Evolutionary conservation across 2,797 vertebrate species (phyloP).

Genomic region (Rhinella marina): DNA sequence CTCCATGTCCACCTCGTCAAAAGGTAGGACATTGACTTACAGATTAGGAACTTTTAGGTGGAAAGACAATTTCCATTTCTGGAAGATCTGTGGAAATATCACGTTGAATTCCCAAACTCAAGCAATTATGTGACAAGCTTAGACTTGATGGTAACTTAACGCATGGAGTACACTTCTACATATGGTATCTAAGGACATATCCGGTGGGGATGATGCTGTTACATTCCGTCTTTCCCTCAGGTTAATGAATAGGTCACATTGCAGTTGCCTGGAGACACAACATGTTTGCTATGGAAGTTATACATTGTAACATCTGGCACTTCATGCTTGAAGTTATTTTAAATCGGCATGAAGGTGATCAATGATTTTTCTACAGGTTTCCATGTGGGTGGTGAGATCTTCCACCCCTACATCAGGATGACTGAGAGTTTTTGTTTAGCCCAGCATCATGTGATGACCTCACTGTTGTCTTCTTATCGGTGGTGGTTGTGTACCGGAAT

Average conservation of each 20-base stretch:
- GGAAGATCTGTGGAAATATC: background rate
- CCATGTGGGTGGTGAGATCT: background rate
- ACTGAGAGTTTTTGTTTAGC: background rate
- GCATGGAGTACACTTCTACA: too few species aligned
- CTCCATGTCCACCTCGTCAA: too few species aligned
- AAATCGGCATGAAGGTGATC: constrained; percentile 10
- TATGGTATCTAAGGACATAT: background rate
- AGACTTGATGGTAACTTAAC: background rate
- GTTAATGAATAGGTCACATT: constrained; percentile 39
- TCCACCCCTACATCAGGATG: background rate
- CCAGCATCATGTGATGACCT: background rate
- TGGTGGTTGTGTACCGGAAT: too few species aligned
- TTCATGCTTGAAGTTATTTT: background rate
- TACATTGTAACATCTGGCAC: constrained; percentile 56
- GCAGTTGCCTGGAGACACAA: constrained; percentile 53
- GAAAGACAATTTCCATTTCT: background rate
- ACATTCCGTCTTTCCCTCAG: background rate
- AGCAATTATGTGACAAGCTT: background rate
- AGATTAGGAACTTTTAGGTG: too few species aligned
- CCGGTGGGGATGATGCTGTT: background rate
- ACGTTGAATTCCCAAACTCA: background rate
- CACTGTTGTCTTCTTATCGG: too few species aligned
- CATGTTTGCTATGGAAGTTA: constrained; percentile 41
- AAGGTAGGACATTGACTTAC: too few species aligned
- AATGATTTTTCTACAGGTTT: constrained; percentile 39